phyloP scores from a whole-genome alignment of 23 tunicate genomes.

The Botrylloides violaceus region DNA sequence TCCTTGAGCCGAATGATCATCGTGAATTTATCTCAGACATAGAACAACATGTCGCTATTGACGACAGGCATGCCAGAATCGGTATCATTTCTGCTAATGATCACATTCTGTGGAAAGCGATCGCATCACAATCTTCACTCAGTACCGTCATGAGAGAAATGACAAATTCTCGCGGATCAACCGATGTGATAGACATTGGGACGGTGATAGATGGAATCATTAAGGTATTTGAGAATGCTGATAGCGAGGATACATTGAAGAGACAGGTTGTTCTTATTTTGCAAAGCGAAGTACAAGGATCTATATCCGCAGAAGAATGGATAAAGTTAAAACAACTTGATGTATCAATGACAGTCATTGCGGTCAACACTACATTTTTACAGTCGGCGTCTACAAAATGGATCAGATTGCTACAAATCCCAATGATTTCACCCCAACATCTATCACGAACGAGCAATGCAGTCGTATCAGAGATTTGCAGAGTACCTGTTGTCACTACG shows the following conservation, averaged over 20 bases:
- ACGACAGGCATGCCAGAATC: not conserved
- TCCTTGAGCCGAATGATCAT: not conserved
- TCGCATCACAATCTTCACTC: not conserved
- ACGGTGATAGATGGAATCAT: not conserved
- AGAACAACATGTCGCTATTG: not conserved
- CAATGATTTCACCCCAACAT: not conserved
- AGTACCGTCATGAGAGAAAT: not conserved
- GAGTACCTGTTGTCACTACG: not conserved
- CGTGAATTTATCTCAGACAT: constrained; percentile 5
- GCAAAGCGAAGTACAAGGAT: not conserved
- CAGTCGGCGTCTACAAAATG: not conserved
- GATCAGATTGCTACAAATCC: not conserved
- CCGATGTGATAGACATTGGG: not conserved
- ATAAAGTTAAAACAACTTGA: not conserved
- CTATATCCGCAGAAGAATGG: not conserved
- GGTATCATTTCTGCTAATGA: constrained; percentile 21
- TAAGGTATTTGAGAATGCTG: not conserved
- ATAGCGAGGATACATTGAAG: not conserved
- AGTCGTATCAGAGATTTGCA: not conserved
- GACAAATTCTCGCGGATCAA: not conserved
- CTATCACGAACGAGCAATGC: not conserved
- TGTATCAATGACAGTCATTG: not conserved
- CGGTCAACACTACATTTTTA: not conserved
- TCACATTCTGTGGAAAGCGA: not conserved
- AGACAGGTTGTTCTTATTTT: not conserved